Base-by-base conservation (phyloP, 2,888 invertebrate genomes). In the Eulithis testata region DNA sequence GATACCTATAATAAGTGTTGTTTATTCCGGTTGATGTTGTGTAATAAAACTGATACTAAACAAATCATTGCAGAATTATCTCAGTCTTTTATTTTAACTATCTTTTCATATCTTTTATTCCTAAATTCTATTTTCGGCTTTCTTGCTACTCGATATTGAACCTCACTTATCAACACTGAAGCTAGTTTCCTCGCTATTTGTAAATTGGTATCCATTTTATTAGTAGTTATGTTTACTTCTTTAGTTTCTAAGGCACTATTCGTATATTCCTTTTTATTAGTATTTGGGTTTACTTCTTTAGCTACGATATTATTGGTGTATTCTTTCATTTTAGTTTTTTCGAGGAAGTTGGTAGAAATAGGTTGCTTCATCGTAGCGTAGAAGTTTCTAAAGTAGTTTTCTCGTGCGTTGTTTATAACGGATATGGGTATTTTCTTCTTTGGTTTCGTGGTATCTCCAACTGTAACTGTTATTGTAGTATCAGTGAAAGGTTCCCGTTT, bases 351-450 rank as follows among this genome's bases (percentile, higher is more conserved):
- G 9, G 43, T n/a, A 11, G 61, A n/a, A 21, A 44, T 59, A 21
- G 60, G 37, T 63, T 77, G 85, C 57, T 74, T 81, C 58, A 79
- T 69, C 0, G 77, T 81, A 1, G 81, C 65, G 57, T 80, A 88
- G 54, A 80, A 81, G 12, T 76, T 75, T 45, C 74, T 80, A 66
- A 92, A 92, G 70, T 91, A 92, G 63, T 83, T 83, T 50, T 88
- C 81, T 60, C 92, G 85, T 0, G 82, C 83, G 69, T 84, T 83
- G 36, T 85, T 82, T 57, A 92, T 90, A 5, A 79, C 68, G 12
- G 77, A 72, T 0, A 79, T 68, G 12, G 87, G 73, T 11, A 87
- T 66, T 68, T 75, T 81, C 40, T 40, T 71, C 65, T 76, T 85
- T 0, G 60, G 7, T 57, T 75, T 79, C 57, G 65, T 79, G 36